Conservation (phyloP, 2,888 invertebrate genomes). For the Ceraclea dissimilis region DNA sequence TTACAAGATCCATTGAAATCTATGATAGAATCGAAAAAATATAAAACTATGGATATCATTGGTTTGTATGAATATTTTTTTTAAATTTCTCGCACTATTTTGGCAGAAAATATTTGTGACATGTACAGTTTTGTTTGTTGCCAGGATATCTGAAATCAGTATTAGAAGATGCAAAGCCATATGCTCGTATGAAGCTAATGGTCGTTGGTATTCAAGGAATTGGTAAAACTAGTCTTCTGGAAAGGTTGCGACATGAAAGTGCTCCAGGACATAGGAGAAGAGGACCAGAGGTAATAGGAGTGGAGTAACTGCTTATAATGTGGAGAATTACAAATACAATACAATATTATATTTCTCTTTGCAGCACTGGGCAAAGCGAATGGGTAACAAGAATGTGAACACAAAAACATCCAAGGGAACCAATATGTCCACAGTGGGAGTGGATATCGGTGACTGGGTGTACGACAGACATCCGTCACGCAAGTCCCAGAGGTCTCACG, state of each 20-base stretch:
- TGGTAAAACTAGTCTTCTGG: slow-evolving; percentile 87
- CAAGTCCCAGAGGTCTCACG: slow-evolving; percentile 63
- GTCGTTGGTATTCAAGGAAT: slow-evolving; percentile 82
- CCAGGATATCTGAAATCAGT: slow-evolving; percentile 78
- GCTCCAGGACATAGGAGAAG: slow-evolving; percentile 62
- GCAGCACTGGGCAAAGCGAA: slow-evolving; percentile 91
- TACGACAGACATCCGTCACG: slow-evolving; percentile 71
- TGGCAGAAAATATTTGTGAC: background rate
- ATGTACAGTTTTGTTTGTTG: background rate
- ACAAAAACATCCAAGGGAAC: slow-evolving; percentile 68
- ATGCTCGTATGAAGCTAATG: slow-evolving; percentile 94
- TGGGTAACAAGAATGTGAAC: slow-evolving; percentile 82
- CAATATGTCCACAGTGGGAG: slow-evolving; percentile 92
- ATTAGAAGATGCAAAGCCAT: slow-evolving; percentile 81
- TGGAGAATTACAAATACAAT: background rate
- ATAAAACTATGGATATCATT: slow-evolving; percentile 92
- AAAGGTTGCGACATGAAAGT: slow-evolving; percentile 82
- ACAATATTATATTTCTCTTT: background rate
- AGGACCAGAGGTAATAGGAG: slow-evolving; percentile 55
- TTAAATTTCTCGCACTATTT: background rate
- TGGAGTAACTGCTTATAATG: background rate
- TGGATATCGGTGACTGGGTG: slow-evolving; percentile 93
- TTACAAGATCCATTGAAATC: slow-evolving; percentile 81
- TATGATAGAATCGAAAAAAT: slow-evolving; percentile 88
- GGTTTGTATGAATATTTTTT: slow-evolving; percentile 37